Evolutionary conservation across 2,888 invertebrate genomes (phyloP).

Genomic region (Caenorhabditis sinica): DNA sequence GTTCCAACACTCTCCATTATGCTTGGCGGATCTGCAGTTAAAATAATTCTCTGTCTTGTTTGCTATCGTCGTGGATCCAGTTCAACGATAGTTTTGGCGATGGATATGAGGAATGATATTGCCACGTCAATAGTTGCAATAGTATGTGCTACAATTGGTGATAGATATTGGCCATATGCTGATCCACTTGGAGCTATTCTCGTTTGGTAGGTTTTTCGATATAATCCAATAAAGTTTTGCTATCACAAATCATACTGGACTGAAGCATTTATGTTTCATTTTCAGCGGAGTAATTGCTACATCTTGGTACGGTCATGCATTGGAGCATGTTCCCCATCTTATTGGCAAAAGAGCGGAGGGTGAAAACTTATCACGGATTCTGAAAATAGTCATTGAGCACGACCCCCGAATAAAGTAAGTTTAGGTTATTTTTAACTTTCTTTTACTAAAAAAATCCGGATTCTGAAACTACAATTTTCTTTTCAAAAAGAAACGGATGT

Average conservation of each 20-base stretch:
- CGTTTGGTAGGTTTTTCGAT: constrained; percentile 76
- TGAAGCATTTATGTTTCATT: no score
- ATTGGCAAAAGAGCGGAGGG: constrained; percentile 80
- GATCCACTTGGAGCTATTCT: constrained; percentile 86
- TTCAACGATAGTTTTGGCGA: constrained; percentile 81
- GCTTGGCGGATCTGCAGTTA: constrained; percentile 76
- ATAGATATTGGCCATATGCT: constrained; percentile 84
- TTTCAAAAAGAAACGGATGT: constrained; percentile 20
- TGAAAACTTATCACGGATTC: constrained; percentile 79
- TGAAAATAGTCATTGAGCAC: constrained; percentile 81
- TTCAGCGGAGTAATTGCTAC: constrained; percentile 81
- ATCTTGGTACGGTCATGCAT: constrained; percentile 82
- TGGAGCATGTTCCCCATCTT: constrained; percentile 80
- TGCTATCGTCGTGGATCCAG: constrained; percentile 78
- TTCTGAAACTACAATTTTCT: not conserved
- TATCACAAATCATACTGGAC: no score
- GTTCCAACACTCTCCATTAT: constrained; percentile 77
- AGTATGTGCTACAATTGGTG: constrained; percentile 84
- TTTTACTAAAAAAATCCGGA: not conserved
- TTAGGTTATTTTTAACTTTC: not conserved
- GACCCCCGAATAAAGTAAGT: constrained; percentile 79
- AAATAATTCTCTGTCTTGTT: constrained; percentile 77
- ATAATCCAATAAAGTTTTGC: not conserved
- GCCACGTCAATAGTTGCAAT: constrained; percentile 85
- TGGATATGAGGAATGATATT: constrained; percentile 86